A percentile compares a stretch with the other conserved stretches of the same genome.
Conservation (phyloP, 2,888 invertebrate genomes). For the Junonia oenone region DNA sequence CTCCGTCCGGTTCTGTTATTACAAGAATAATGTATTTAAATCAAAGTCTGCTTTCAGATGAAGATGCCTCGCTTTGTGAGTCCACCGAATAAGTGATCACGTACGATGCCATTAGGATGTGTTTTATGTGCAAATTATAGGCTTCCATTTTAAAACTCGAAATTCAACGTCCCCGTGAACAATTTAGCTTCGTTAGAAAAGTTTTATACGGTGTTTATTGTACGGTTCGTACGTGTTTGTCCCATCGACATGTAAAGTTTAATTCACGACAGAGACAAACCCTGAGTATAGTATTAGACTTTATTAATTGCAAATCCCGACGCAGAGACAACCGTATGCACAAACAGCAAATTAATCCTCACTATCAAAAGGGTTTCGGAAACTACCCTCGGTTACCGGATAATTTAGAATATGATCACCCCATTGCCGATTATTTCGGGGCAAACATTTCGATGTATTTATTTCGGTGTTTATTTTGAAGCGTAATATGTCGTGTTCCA, state of each 20-base stretch:
- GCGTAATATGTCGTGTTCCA: conserved; percentile 79
- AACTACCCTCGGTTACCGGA: conserved; percentile 70
- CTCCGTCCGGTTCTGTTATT: conserved; percentile 74
- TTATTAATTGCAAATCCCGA: conserved; percentile 62
- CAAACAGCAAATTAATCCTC: conserved; percentile 69
- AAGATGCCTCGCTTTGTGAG: conserved; percentile 72
- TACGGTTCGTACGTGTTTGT: conserved; percentile 18
- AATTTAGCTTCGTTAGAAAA: conserved; percentile 71
- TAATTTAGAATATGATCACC: conserved; percentile 75
- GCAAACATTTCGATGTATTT: conserved; percentile 78
- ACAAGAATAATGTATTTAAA: conserved; percentile 79
- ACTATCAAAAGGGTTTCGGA: conserved; percentile 62
- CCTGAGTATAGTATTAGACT: conserved; percentile 20
- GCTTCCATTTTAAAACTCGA: conserved; percentile 70
- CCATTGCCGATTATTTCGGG: conserved; percentile 69
- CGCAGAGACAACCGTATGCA: conserved; percentile 49
- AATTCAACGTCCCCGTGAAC: conserved; percentile 51
- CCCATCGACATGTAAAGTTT: background rate
- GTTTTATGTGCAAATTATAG: conserved; percentile 80
- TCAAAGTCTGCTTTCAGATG: conserved; percentile 75
- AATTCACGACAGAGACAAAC: background rate
- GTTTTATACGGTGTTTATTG: conserved; percentile 41
- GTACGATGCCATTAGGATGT: conserved; percentile 74
- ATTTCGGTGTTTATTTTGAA: conserved; percentile 77
- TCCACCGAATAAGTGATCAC: conserved; percentile 73